Evolutionary conservation across 2,113 vertebrate species (phyloP), one percentile per base, ranked within the genome.

Genomic region (Lagopus muta): DNA sequence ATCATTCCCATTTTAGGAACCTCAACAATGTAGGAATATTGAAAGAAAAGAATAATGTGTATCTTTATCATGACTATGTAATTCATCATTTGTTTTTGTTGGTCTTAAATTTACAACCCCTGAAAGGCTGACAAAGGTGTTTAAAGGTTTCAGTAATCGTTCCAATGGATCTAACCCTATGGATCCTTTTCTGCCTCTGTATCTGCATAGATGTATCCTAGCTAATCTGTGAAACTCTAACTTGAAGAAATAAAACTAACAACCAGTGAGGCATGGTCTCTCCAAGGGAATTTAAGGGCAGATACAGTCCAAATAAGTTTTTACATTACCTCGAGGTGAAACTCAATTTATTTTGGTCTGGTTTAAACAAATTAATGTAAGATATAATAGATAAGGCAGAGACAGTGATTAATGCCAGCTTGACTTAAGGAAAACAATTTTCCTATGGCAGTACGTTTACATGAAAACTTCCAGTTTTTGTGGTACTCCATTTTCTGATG

Each of bases 21-120:
- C 10, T 75, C 7, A 67, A 10, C 1, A 4, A 20, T 22, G 2
- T 1, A 1, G 13, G 6, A 72, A 43, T 65, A 78, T 40, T 34
- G 40, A 47, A 71, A 19, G 64, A 16, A 90, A 47, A 10, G 4
- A 67, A 10, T 24, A 78, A 24, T 34, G 8, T 40, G 48, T 36
- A 25, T 1, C 5, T 65, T 86, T 64, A 36, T 54, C 13, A 15
- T 40, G 17, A 78, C 25, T 57, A 47, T 25, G 7, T 67, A 62
- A 82, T 75, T 71, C 43, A 84, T 19, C 10, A 57, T 36, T 12
- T 14, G 5, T 88, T 90, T 92, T 83, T 19, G 30, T 67, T 84
- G 13, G 8, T 81, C 82, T 78, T 77, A 75, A 65, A 52, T 57
- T 65, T 73, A 27, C 7, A 60, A 1, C 11, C 50, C 24, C 18